These are phyloP conservation scores for Zapus hudsonius DNA, from an alignment of 2,113 vertebrate genomes.

Conservation along the genomic window DNA sequence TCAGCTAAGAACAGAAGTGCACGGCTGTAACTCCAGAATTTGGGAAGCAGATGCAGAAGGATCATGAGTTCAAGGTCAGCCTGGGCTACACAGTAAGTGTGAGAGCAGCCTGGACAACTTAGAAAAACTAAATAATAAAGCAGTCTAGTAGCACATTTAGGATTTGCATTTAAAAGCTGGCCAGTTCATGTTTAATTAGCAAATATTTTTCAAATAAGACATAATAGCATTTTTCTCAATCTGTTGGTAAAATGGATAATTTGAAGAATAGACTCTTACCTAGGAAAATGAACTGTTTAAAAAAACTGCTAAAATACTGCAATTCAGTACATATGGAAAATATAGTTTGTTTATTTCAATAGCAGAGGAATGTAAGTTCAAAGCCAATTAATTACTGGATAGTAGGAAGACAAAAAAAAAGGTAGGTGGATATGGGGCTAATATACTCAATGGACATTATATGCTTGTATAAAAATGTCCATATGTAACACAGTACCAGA, in stretches of 20 bases:
- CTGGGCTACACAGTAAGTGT: neutral
- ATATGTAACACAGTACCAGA: neutral
- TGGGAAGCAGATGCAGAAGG: too few species aligned
- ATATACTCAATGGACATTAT: neutral
- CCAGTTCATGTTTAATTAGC: neutral
- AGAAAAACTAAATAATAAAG: neutral
- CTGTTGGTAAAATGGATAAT: neutral
- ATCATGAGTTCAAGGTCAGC: too few species aligned
- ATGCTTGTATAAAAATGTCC: neutral
- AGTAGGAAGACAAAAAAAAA: neutral
- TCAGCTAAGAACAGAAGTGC: neutral
- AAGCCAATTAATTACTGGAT: neutral
- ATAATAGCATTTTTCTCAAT: neutral
- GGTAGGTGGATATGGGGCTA: neutral
- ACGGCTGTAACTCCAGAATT: neutral
- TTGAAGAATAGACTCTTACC: constrained; percentile 25
- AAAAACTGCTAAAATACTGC: neutral
- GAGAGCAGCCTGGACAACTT: neutral
- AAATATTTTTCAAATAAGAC: constrained; percentile 9
- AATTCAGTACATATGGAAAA: constrained; percentile 1
- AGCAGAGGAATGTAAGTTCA: constrained; percentile 19
- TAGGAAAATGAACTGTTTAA: constrained; percentile 7
- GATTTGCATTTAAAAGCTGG: neutral
- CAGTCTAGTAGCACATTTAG: neutral
- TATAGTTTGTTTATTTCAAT: neutral